Percentiles rank a stretch among this genome's conserved stretches.
These are phyloP conservation scores for Rhabditophanes sp. DNA, from an alignment of 2,888 invertebrate genomes.

Conservation along the genomic window DNA sequence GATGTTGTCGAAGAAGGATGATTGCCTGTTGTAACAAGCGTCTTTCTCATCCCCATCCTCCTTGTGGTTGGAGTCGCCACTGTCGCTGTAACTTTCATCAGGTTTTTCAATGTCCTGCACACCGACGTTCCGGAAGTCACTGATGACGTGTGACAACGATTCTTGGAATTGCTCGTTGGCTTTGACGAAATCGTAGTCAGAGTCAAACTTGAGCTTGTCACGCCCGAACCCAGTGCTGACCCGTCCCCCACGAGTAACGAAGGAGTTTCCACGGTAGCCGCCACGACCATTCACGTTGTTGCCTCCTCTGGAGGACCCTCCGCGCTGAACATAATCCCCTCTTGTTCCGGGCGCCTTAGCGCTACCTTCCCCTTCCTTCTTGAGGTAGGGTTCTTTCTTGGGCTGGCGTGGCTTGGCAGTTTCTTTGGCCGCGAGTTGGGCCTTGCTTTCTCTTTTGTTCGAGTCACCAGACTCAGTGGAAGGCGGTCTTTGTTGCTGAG, in stretches of 20 bases:
- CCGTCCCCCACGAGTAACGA: slow-evolving; percentile 1
- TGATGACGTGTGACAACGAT: slow-evolving; percentile 18
- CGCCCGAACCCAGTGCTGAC: slow-evolving; percentile 10
- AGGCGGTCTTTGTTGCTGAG: too few relatives aligned
- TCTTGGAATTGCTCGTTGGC: slow-evolving; percentile 84
- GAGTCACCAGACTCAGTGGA: too few relatives aligned
- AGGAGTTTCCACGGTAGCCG: too few relatives aligned
- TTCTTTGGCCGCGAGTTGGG: too few relatives aligned
- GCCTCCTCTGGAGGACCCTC: not conserved
- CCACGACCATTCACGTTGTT: slow-evolving; percentile 2
- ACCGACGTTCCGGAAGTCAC: too few relatives aligned
- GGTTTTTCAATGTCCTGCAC: slow-evolving; percentile 3
- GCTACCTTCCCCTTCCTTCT: slow-evolving; percentile 2
- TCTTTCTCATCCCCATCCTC: slow-evolving; percentile 13
- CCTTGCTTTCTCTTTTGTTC: too few relatives aligned
- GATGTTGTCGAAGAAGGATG: slow-evolving; percentile 97
- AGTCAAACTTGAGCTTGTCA: slow-evolving; percentile 38
- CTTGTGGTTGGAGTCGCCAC: too few relatives aligned
- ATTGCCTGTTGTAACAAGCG: slow-evolving; percentile 76
- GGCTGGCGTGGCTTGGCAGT: too few relatives aligned
- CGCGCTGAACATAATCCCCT: slow-evolving; percentile 4
- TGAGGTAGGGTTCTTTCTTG: slow-evolving; percentile 2
- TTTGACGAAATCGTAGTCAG: slow-evolving; percentile 91
- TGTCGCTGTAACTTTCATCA: slow-evolving; percentile 10
- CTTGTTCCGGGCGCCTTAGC: too few relatives aligned